Evolutionary conservation across 2,888 invertebrate species (phyloP).

Genomic region (Aphodius sticticus): DNA sequence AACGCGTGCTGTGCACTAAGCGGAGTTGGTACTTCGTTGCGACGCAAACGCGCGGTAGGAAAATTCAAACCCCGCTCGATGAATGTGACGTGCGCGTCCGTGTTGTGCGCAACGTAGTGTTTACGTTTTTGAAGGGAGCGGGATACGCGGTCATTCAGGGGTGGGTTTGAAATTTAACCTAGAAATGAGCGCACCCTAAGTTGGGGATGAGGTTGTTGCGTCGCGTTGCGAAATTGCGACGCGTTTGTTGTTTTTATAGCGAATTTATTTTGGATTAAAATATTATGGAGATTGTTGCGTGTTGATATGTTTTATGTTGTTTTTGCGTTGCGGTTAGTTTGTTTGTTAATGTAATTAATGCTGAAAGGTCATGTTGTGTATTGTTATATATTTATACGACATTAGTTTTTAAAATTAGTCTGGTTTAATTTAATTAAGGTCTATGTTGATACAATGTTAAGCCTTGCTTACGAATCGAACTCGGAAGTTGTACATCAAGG

Average conservation of each 20-base stretch:
- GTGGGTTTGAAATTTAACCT: neutral
- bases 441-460: too few species aligned
- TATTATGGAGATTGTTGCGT: slow-evolving; percentile 1
- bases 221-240: neutral
- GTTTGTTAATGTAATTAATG: neutral
- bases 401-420: too few species aligned
- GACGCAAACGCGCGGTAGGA: slow-evolving; percentile 39
- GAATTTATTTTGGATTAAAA: neutral
- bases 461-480: too few species aligned
- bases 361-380: too few species aligned
- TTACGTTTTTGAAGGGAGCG: slow-evolving; percentile 37
- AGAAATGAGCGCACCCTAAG: neutral
- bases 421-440: too few species aligned
- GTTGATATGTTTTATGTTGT: slow-evolving; percentile 13
- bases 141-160: neutral
- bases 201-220: neutral
- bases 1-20: slow-evolving; percentile 45
- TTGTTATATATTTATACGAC: too few species aligned
- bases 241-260: neutral
- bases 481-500: too few species aligned
- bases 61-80: slow-evolving; percentile 49
- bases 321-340: neutral
- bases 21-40: slow-evolving; percentile 40
- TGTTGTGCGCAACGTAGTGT: slow-evolving; percentile 44
- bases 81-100: slow-evolving; percentile 44